Evolutionary conservation across 1,140 invertebrate genomes (phyloP).

Genomic region (Drosophila simulans): DNA sequence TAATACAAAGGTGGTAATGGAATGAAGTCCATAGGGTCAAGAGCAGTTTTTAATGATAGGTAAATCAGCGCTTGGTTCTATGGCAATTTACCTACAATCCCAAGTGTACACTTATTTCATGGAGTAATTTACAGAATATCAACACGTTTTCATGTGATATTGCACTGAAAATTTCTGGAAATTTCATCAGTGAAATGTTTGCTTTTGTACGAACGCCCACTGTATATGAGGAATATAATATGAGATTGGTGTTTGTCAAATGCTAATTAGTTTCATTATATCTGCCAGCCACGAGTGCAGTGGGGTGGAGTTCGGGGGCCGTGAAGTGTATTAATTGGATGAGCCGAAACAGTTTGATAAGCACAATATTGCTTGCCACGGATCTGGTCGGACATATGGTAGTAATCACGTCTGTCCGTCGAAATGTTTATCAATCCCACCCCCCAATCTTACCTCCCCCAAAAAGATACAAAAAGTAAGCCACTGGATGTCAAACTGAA

Average conservation of each 20-base stretch:
- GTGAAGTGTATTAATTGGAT: slow-evolving; percentile 64
- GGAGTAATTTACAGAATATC: not conserved
- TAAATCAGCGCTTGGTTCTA: not conserved
- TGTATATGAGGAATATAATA: slow-evolving; percentile 25
- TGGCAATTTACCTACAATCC: not conserved
- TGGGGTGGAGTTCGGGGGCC: slow-evolving; percentile 7
- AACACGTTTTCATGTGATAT: not conserved
- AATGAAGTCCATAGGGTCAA: too few species aligned
- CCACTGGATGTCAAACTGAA: slow-evolving; percentile 45
- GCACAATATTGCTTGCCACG: slow-evolving; percentile 36
- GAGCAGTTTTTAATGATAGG: too few species aligned
- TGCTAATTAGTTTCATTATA: slow-evolving; percentile 73
- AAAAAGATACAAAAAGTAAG: slow-evolving; percentile 7
- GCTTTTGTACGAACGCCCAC: slow-evolving; percentile 2
- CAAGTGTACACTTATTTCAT: not conserved
- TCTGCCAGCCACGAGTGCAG: slow-evolving; percentile 31
- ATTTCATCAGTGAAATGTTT: not conserved
- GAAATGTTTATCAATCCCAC: slow-evolving; percentile 31
- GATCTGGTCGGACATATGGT: slow-evolving; percentile 43
- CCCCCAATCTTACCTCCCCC: not conserved
- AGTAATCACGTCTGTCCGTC: slow-evolving; percentile 40
- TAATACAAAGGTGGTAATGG: too few species aligned
- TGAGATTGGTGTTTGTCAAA: slow-evolving; percentile 57
- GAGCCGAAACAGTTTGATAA: slow-evolving; percentile 55
- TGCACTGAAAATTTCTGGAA: not conserved